Percentiles rank a stretch among this genome's conserved stretches.
phyloP scores from a whole-genome alignment of 2,797 vertebrate genomes.

The Pteropus rufus region DNA sequence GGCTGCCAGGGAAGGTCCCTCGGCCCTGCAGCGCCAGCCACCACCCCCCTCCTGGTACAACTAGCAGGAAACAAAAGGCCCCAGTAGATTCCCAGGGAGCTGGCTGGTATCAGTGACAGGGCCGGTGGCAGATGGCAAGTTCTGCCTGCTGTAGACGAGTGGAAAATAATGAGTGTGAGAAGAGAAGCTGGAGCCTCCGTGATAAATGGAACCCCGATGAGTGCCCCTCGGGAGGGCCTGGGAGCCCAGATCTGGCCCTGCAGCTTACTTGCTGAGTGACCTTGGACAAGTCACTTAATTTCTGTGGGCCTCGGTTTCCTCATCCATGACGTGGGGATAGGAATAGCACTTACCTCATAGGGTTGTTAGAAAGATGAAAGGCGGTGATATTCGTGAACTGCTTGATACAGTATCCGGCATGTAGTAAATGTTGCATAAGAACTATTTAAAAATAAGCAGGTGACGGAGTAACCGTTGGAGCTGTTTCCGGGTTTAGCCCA shows the following conservation, averaged over 20 bases:
- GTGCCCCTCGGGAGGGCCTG: neutral
- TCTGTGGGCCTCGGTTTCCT: neutral
- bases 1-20: neutral
- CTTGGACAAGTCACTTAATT: neutral
- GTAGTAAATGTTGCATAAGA: neutral
- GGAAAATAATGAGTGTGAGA: slow-evolving; percentile 60
- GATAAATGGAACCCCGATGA: neutral
- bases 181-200: neutral
- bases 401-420: neutral
- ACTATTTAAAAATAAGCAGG: neutral
- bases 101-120: slow-evolving; percentile 1
- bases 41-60: neutral
- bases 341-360: too few relatives aligned
- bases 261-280: fast-evolving
- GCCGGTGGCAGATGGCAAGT: slow-evolving; percentile 47
- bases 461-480: neutral
- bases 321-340: neutral
- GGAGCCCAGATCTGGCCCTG: neutral
- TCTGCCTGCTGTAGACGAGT: slow-evolving; percentile 29
- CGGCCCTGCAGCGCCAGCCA: too few relatives aligned
- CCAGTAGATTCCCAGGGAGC: slow-evolving; percentile 4
- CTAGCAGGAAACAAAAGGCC: neutral
- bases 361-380: neutral
- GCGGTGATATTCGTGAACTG: neutral
- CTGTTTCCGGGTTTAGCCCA: neutral